These are phyloP conservation scores for Notocelia uddmanniana DNA, from an alignment of 2,888 invertebrate genomes.

Conservation along the genomic window DNA sequence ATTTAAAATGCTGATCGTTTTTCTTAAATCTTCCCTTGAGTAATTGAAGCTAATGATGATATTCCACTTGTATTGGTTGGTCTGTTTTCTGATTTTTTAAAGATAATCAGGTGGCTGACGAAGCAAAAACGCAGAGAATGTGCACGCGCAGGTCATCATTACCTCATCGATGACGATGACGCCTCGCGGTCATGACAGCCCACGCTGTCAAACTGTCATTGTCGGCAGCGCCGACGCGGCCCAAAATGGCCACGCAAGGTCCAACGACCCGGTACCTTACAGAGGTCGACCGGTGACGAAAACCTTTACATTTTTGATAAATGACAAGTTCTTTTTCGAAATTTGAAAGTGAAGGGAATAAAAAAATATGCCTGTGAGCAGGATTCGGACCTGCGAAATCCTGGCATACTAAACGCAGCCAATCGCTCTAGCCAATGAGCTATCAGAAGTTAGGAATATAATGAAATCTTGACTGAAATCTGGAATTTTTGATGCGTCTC, in stretches of 20 bases:
- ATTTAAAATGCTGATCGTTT: no score
- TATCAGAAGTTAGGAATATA: no score
- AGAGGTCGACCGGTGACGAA: conserved; percentile 25
- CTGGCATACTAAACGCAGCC: no score
- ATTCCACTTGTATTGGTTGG: background rate
- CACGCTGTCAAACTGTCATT: conserved; percentile 29
- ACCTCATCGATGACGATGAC: conserved; percentile 1
- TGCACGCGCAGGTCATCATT: background rate
- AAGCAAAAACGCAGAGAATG: background rate
- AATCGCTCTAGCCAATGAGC: no score
- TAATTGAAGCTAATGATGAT: conserved; percentile 1
- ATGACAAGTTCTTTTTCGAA: background rate
- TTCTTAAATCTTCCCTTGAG: background rate
- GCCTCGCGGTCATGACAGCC: conserved; percentile 11
- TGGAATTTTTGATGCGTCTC: no score
- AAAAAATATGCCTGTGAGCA: no score
- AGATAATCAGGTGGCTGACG: no score
- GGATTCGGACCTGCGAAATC: no score
- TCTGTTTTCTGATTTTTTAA: no score
- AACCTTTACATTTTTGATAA: conserved; percentile 16
- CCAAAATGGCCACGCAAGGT: conserved; percentile 63
- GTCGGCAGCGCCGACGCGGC: conserved; percentile 22
- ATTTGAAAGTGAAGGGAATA: background rate
- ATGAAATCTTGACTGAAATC: no score
- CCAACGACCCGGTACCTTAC: conserved; percentile 59